These are phyloP conservation scores for Scaptomyza montana DNA, from an alignment of 1,140 invertebrate species.

Conservation along the genomic window DNA sequence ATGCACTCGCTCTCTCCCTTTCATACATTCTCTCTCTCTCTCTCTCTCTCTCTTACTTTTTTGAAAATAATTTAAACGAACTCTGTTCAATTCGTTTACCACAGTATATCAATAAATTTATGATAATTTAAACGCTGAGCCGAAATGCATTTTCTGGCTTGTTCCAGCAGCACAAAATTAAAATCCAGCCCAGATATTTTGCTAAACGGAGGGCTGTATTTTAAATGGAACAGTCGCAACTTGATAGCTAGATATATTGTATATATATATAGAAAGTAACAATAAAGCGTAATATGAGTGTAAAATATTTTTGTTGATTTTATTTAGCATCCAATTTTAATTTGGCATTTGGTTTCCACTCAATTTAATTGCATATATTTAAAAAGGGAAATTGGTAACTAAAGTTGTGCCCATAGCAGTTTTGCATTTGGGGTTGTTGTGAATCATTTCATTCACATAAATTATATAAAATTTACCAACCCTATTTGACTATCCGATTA, in stretches of 20 bases:
- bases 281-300: conserved; percentile 36
- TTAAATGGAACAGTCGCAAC: background rate
- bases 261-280: background rate
- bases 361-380: background rate
- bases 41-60: background rate
- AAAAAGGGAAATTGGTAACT: background rate
- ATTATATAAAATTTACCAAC: background rate
- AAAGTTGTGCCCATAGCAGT: background rate
- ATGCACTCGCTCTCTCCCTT: background rate
- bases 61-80: conserved; percentile 32
- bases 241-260: conserved; percentile 10
- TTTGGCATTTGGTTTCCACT: background rate
- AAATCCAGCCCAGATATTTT: conserved; percentile 19
- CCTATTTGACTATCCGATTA: background rate
- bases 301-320: conserved; percentile 31
- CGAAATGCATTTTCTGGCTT: conserved; percentile 27
- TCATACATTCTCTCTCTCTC: background rate
- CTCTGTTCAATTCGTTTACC: conserved; percentile 39
- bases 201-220: background rate
- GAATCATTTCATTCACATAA: too few species aligned
- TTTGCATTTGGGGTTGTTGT: background rate
- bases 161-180: conserved; percentile 39
- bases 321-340: background rate
- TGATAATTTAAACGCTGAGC: conserved; percentile 26
- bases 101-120: conserved; percentile 42